Base-by-base conservation (phyloP, 2,888 invertebrate species). In the Taenaris catops region DNA sequence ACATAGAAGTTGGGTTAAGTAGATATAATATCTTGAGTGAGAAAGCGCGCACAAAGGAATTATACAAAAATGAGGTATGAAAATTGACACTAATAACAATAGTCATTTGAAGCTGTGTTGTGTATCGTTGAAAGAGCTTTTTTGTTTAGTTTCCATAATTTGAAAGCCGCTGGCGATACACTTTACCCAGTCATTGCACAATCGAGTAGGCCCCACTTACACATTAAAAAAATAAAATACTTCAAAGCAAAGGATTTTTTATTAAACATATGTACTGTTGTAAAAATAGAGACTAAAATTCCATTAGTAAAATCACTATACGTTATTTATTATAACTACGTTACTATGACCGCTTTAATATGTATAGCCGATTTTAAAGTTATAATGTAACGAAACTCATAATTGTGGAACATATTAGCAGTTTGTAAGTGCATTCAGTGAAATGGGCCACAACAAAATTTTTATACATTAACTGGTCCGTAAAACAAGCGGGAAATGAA, bases 371-470 rank as follows among this genome's bases (percentile, higher is more conserved):
- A 32, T 33, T 38, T 33, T 8, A 41, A 48, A 44, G 34, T 33
- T 20, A 25, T 16, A 43, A 26, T 41, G 26, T 45, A 45, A 40
- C 38, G 36, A 25, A 28, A 25, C 27, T 16, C 21, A 41, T 24
- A 20, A 33, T 41, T 31, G 21, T 24, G 9, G 20, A 36, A 42
- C 24, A 25, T 54, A 53, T 52, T 58, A 46, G 58, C 49, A 54
- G 45, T 55, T 49, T 55, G 43, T 48, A 35, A 53, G 16, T 34
- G 25, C 25, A 14, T 37, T 25, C 27, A 55, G 53, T 53, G 55
- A 49, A 55, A 55, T 49, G 49, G 44, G 46, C 44, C 56, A 56
- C 52, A 53, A 58, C 64, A 70, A 67, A 71, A 62, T 55, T 54
- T 63, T 63, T 63, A 62, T 56, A 46, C 55, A 55, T 34, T 59